Base-by-base conservation (phyloP, 2,113 vertebrate species). In the Nerophis lumbriciformis region DNA sequence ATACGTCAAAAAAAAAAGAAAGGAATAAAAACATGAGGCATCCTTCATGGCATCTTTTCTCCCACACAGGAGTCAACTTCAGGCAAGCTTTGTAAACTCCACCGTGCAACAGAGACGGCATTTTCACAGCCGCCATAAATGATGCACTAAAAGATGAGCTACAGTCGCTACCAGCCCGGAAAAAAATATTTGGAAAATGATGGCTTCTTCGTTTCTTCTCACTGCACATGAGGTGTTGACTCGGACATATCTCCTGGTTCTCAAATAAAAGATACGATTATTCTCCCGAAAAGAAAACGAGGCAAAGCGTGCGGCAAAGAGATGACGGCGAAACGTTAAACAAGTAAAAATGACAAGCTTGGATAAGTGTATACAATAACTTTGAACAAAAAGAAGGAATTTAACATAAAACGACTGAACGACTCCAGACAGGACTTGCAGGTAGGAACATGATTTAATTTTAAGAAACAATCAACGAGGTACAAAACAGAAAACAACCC, bases 31-130 rank as follows among this genome's bases (percentile, higher is more conserved):
- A 59, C 81, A 60, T 75, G 58, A 68, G 79, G 77, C 74, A 77
- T 59, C 39, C 54, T 67, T 63, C 65, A 35, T 80, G 72, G 63
- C 77, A 83, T 77, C 78, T 63, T 63, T 45, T 76, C 77, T 80
- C 63, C 70, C 70, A 67, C 76, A 80, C 75, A 74, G 53, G 62
- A 86, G 56, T 79, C 80, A 81, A 65, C 79, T 65, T 61, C 66
- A 55, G 79, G 72, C 65, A 73, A 14, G 70, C 82, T 83, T 79
- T 80, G 73, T 78, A 72, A 37, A 66, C 78, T 61, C 76, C 67
- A 77, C 80, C 80, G 21, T 15, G 59, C 66, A 62, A 12, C 36
- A 60, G 52, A 57, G 64, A 72, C 61, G 67, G 58, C 56, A 65
- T 59, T 66, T 80, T 61, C 70, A 76, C 66, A 69, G 53, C 44